Evolutionary conservation across 2,888 invertebrate species (phyloP), one percentile per base, ranked within the genome.

Genomic region (Dolichopus griseipennis): DNA sequence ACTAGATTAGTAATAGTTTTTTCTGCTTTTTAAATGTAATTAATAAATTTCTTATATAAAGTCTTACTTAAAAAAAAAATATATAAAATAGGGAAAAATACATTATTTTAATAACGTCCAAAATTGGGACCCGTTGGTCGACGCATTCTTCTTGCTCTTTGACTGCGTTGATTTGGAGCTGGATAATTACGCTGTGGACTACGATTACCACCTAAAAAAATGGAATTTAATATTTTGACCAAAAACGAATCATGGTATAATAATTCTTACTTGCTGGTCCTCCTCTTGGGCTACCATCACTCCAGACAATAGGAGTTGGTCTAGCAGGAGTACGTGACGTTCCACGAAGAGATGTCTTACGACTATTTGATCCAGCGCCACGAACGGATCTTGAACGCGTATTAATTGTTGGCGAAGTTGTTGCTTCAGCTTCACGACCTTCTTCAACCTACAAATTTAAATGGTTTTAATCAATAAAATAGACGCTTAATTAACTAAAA

Each of bases 341-440:
- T 74, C 77, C 72, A 75, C 81, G 75, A 73, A 77, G 61, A 72
- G 76, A 73, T 79, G 73, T 73, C 9, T 79, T 72, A n/a, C 80
- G 76, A 61, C 78, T 74, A 68, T 83, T 75, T 41, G 79, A 78
- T 62, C 76, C 79, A 69, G 76, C 73, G 18, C 78, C 73, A 73
- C 80, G 72, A 73, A 79, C 68, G 69, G 78, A 75, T 20, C 81
- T 81, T 2, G 77, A 81, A 1, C 86, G 80, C 6, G 86, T 85
- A 71, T 86, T 87, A 65, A 85, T 85, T 22, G 86, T 86, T 3
- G 86, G 87, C 1, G 84, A 83, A n/a, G 80, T 76, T 71, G 87
- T 87, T 2, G 92, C 92, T 79, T 92, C 92, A 2, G 92, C 92
- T 81, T 92, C 92, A 66, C 92, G 87, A 4, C 90, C 91, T 76